Evolutionary conservation across 2,113 vertebrate genomes (phyloP).

Genomic region (Gobius niger): DNA sequence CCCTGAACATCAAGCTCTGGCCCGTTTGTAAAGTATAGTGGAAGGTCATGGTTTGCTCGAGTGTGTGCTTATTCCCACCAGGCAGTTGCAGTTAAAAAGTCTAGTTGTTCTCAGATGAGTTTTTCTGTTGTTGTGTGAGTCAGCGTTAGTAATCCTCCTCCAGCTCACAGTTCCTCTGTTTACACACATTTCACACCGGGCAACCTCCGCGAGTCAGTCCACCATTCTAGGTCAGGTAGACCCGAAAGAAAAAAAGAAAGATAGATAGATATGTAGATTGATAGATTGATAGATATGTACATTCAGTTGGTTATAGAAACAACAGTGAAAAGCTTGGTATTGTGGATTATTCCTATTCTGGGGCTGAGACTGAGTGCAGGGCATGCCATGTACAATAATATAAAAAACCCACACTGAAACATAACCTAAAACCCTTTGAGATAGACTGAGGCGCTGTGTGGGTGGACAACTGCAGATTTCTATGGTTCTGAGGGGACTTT

Average conservation of each 20-base stretch:
- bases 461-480: constrained; percentile 1
- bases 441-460: not conserved
- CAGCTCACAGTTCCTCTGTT: not conserved
- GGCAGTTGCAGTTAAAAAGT: not conserved
- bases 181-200: too few relatives aligned
- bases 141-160: constrained; percentile 5
- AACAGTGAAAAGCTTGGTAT: too few relatives aligned
- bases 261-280: too few relatives aligned
- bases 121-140: not conserved
- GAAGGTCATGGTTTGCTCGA: not conserved
- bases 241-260: too few relatives aligned
- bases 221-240: too few relatives aligned
- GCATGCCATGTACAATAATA: not conserved
- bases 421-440: not conserved
- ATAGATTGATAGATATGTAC: too few relatives aligned
- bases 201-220: too few relatives aligned
- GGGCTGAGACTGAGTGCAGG: not conserved
- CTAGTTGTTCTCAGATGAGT: not conserved
- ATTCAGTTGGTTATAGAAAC: too few relatives aligned
- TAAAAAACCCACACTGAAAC: not conserved
- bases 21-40: not conserved
- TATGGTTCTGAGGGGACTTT: not conserved
- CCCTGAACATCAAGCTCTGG: not conserved
- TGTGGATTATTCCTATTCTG: not conserved
- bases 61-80: not conserved